Percentiles rank a stretch among this genome's conserved stretches.
These are phyloP conservation scores for Rhimphoctona megacephalus DNA, from an alignment of 2,888 invertebrate genomes.

Conservation along the genomic window DNA sequence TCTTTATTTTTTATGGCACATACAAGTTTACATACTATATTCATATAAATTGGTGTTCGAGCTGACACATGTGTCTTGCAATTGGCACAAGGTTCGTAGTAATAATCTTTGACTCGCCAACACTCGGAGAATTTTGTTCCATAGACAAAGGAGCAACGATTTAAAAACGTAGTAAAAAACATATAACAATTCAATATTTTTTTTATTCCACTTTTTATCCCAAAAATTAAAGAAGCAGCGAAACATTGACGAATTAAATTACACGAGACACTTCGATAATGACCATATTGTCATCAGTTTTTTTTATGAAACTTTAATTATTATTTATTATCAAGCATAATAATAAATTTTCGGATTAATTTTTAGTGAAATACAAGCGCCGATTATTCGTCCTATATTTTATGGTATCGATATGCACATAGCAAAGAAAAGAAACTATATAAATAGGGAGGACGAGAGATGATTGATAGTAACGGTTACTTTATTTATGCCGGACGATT, in stretches of 20 bases:
- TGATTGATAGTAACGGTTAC: slow-evolving; percentile 63
- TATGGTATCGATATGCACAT: not conserved
- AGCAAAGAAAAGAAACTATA: not conserved
- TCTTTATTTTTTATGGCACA: slow-evolving; percentile 5
- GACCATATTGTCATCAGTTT: not conserved
- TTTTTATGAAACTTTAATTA: not conserved
- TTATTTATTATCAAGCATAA: not conserved
- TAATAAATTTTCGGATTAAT: not conserved
- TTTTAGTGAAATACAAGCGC: not conserved
- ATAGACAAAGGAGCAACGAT: slow-evolving; percentile 20
- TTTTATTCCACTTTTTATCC: not conserved
- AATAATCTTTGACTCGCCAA: slow-evolving; percentile 23
- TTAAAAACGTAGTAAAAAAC: not conserved
- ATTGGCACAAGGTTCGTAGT: slow-evolving; percentile 47
- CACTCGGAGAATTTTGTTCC: slow-evolving; percentile 3
- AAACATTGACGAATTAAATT: not conserved
- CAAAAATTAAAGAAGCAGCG: not conserved
- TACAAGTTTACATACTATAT: not conserved
- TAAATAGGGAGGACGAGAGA: slow-evolving; percentile 32
- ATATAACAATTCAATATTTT: not conserved
- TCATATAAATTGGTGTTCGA: slow-evolving; percentile 1
- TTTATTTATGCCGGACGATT: slow-evolving; percentile 48
- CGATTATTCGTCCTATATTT: not conserved
- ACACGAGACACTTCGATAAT: not conserved
- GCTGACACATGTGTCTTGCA: slow-evolving; percentile 17